Evolutionary conservation across 2,797 vertebrate genomes (phyloP).

Genomic region (Simalia tracyae): DNA sequence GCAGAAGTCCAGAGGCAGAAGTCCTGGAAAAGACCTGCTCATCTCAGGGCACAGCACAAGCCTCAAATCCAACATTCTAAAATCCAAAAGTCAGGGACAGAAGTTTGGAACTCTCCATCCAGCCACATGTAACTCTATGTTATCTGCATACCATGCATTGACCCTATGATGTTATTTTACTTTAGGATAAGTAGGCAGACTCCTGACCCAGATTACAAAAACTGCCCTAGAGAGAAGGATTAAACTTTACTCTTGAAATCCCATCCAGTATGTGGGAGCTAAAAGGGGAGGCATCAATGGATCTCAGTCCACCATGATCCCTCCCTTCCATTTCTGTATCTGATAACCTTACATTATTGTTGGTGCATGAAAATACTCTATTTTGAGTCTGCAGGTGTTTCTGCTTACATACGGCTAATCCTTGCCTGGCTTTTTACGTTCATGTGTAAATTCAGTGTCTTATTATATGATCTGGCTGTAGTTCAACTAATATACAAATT

Average conservation of each 20-base stretch:
- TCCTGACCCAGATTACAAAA: neutral
- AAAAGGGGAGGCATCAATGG: neutral
- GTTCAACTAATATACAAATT: conserved; percentile 47
- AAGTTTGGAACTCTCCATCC: neutral
- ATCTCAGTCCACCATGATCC: neutral
- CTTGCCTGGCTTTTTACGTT: neutral
- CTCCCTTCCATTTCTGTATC: neutral
- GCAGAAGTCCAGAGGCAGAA: neutral
- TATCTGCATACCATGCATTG: neutral
- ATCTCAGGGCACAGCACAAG: neutral
- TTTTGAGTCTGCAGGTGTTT: neutral
- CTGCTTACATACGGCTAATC: neutral
- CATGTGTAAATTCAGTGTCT: too few relatives aligned
- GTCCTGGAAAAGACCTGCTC: neutral
- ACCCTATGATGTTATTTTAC: neutral
- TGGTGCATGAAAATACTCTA: too few relatives aligned
- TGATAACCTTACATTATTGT: neutral
- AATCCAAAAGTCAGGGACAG: neutral
- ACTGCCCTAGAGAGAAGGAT: neutral
- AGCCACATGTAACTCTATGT: neutral
- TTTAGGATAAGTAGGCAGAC: neutral
- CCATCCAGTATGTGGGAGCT: neutral
- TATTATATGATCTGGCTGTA: neutral
- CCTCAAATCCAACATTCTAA: neutral
- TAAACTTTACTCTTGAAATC: neutral